phyloP scores from a whole-genome alignment of 2,888 invertebrate genomes.

The Ceratothoa steindachneri region DNA sequence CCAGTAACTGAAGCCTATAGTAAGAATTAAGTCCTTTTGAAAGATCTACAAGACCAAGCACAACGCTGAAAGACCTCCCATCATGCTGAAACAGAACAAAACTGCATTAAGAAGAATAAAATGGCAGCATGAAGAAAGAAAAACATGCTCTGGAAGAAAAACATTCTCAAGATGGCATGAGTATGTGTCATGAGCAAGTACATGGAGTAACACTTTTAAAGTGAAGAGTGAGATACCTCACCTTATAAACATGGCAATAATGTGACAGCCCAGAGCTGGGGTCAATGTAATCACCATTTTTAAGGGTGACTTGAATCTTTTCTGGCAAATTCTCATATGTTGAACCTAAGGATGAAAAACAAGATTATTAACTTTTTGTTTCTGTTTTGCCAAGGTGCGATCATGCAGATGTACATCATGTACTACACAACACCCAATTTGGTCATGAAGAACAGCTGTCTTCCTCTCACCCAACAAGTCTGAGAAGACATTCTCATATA shows the following conservation, averaged over 20 bases:
- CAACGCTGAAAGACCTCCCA: constrained; percentile 64
- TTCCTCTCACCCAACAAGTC: too few relatives aligned
- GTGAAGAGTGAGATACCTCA: not conserved
- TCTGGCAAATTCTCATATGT: constrained; percentile 29
- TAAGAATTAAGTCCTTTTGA: constrained; percentile 83
- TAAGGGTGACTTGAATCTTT: constrained; percentile 63
- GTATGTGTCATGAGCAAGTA: not conserved
- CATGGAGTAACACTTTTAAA: not conserved
- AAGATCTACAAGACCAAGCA: constrained; percentile 80
- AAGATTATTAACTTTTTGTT: too few relatives aligned
- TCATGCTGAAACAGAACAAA: constrained; percentile 50
- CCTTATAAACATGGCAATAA: constrained; percentile 70
- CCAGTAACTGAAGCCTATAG: constrained; percentile 87
- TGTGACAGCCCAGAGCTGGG: constrained; percentile 78
- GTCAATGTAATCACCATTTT: constrained; percentile 86
- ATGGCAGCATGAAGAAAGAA: not conserved
- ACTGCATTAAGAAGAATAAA: not conserved
- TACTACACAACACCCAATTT: too few relatives aligned
- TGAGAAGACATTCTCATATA: too few relatives aligned
- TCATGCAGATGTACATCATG: too few relatives aligned
- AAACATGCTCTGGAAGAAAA: too few relatives aligned
- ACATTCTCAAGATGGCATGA: too few relatives aligned
- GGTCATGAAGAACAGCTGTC: too few relatives aligned
- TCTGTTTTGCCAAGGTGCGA: too few relatives aligned
- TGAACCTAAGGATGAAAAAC: too few relatives aligned